Evolutionary conservation across 2,888 invertebrate species (phyloP), one percentile per base, ranked within the genome.

Genomic region (Clusia tigrina): DNA sequence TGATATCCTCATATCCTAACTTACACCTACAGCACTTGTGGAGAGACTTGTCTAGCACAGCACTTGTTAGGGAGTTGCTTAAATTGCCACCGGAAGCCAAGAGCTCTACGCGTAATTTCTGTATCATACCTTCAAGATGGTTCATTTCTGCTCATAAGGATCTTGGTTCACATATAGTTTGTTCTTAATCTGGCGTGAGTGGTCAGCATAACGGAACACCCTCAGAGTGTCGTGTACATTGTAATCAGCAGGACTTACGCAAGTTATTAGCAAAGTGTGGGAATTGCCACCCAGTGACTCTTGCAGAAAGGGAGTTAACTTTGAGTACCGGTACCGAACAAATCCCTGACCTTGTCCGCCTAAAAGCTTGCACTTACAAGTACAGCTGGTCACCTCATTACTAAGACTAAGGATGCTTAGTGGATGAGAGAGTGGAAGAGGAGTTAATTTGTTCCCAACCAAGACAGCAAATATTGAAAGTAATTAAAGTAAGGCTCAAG

Each of bases 221-320:
- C 93, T 95, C 1, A 96, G 79, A 0, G 95, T 95, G 85, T 97
- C 96, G 67, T 94, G 93, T 55, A 93, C 82, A 78, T 92, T 92
- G 70, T 92, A 92, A 79, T 92, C 92, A 0, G 97, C 96, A 0
- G 97, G 97, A 78, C 95, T 95, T 0, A 96, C 90, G 81, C 97
- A 98, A 0, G 97, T 97, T 63, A 98, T 92, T 96, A 97, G 96
- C 15, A 97, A 81, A 0, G 97, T 97, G 26, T 95, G 88, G 0
- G 95, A 95, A 79, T 96, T 97, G 0, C 97, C 97, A 17, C 97
- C 97, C 10, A 97, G 86, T 5, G 96, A 96, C 86, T 96, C 96
- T 87, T 97, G 96, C 53, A 98, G 84, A 12, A 98, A 83, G 62
- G 97, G 86, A 0, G 98, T 98, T 1, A 98, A 86, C 80, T 95